These are phyloP conservation scores for Clunio marinus DNA, from an alignment of 2,888 invertebrate genomes.

Conservation along the genomic window DNA sequence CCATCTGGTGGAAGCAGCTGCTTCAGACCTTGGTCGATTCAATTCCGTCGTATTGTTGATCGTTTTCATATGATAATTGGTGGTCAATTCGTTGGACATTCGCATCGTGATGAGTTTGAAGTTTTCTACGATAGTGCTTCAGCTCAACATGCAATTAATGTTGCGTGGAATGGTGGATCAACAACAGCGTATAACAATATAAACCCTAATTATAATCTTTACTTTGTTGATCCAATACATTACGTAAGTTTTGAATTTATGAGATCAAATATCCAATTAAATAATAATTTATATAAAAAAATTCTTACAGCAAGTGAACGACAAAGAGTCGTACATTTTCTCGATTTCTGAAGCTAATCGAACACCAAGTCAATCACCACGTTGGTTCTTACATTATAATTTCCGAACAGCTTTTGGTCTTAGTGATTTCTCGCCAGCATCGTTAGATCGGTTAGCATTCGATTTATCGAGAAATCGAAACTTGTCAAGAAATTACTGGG, in stretches of 20 bases:
- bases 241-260: constrained; percentile 58
- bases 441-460: constrained; percentile 59
- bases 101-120: constrained; percentile 70
- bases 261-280: no score
- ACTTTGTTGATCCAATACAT: constrained; percentile 59
- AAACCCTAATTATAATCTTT: constrained; percentile 78
- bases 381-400: constrained; percentile 73
- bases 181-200: constrained; percentile 67
- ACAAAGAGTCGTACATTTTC: constrained; percentile 67
- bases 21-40: constrained; percentile 65
- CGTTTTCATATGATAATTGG: constrained; percentile 70
- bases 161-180: constrained; percentile 65
- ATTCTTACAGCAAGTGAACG: constrained; percentile 59
- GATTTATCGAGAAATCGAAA: constrained; percentile 53
- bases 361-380: constrained; percentile 55
- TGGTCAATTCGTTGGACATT: constrained; percentile 79
- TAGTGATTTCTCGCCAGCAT: constrained; percentile 57
- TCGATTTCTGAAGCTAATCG: constrained; percentile 71
- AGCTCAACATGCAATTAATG: constrained; percentile 45
- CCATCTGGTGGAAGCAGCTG: constrained; percentile 69
- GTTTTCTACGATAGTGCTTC: constrained; percentile 60
- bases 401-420: constrained; percentile 64
- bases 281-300: no score
- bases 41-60: constrained; percentile 64
- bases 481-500: constrained; percentile 45